phyloP scores from a whole-genome alignment of 2,797 vertebrate species.

The Centropyge bicolor region DNA sequence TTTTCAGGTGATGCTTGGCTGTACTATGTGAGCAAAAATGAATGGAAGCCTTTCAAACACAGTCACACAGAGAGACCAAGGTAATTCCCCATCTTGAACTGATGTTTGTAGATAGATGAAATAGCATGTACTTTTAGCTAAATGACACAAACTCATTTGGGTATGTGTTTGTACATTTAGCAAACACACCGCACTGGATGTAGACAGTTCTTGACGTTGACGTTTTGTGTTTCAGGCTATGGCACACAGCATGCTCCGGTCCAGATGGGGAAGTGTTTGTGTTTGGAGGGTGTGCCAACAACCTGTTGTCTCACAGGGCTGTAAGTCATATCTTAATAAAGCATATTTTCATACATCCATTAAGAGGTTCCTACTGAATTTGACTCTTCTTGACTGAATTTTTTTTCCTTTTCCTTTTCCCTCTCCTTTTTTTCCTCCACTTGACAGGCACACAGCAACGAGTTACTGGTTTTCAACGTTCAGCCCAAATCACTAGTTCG shows the following conservation, averaged over 20 bases:
- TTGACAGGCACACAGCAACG: conserved; percentile 94
- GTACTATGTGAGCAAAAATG: conserved; percentile 92
- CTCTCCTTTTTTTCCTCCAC: too few species aligned
- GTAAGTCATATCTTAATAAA: conserved; percentile 82
- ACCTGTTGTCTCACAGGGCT: conserved; percentile 93
- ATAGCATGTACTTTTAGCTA: background rate
- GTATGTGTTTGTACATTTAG: background rate
- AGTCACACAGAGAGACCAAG: conserved; percentile 86
- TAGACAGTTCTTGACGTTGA: background rate
- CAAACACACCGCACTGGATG: background rate
- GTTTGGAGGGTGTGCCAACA: conserved; percentile 98
- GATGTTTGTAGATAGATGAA: background rate
- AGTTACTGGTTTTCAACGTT: conserved; percentile 93
- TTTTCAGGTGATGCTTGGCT: conserved; percentile 95
- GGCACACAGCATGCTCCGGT: conserved; percentile 95
- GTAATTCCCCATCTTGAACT: conserved; percentile 37
- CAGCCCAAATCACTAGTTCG: conserved; percentile 94
- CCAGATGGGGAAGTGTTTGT: conserved; percentile 96
- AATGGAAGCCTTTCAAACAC: conserved; percentile 94
- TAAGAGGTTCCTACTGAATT: background rate
- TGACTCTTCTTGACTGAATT: background rate
- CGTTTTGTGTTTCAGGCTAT: conserved; percentile 85
- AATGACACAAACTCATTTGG: background rate
- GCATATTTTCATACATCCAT: background rate
- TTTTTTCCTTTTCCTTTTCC: too few species aligned